These are phyloP conservation scores for Pyxicephalus adspersus DNA, from an alignment of 2,113 vertebrate genomes.

Conservation along the genomic window DNA sequence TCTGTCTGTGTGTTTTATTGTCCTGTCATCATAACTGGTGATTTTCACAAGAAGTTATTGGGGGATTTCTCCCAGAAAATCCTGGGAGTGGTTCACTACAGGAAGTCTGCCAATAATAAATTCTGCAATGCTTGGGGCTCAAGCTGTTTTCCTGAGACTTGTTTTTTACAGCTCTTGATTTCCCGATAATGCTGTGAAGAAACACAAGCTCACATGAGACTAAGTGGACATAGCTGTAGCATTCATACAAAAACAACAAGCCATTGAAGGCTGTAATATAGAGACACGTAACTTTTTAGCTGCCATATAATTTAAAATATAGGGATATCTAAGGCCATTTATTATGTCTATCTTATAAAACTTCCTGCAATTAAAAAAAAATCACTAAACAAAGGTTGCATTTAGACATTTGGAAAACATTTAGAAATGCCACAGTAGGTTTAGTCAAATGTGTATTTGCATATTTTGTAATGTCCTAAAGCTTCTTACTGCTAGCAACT, in stretches of 20 bases:
- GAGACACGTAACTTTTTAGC: not conserved
- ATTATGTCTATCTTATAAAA: not conserved
- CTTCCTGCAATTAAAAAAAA: not conserved
- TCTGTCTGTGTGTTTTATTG: conserved; percentile 32
- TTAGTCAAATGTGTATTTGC: too few relatives aligned
- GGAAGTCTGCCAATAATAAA: conserved; percentile 54
- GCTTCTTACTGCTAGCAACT: too few relatives aligned
- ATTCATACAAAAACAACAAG: conserved; percentile 22
- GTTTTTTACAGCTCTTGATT: conserved; percentile 38
- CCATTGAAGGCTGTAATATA: conserved; percentile 9
- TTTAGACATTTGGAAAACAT: too few relatives aligned
- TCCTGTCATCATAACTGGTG: conserved; percentile 39
- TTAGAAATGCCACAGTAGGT: too few relatives aligned
- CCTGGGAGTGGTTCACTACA: conserved; percentile 51
- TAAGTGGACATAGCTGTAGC: conserved; percentile 11
- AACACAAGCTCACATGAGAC: conserved; percentile 38
- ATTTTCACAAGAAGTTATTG: conserved; percentile 51
- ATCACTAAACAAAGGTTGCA: too few relatives aligned
- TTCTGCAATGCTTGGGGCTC: conserved; percentile 44
- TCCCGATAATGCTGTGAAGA: conserved; percentile 40
- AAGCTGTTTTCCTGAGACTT: conserved; percentile 28
- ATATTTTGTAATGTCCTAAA: too few relatives aligned
- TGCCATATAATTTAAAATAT: conserved; percentile 10
- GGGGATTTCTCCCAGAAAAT: conserved; percentile 48
- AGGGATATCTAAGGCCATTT: conserved; percentile 30